Evolutionary conservation across 2,888 invertebrate species (phyloP).

Genomic region (Campoplex nolae): DNA sequence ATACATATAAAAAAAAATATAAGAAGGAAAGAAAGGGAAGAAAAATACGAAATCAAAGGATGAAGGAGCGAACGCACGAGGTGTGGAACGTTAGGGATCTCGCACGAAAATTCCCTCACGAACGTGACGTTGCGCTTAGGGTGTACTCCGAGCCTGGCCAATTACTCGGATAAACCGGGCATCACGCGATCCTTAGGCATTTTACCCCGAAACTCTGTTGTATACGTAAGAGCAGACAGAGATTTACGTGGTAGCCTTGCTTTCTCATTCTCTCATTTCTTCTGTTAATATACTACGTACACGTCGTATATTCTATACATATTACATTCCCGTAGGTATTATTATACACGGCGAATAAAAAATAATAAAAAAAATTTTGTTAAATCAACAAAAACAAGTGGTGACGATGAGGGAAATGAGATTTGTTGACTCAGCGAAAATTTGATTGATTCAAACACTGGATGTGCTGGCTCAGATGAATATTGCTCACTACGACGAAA

Average conservation of each 20-base stretch:
- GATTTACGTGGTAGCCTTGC: constrained; percentile 47
- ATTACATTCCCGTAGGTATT: background rate
- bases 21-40: background rate
- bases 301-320: background rate
- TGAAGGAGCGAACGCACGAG: constrained; percentile 26
- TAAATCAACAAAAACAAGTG: too few relatives aligned
- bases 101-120: constrained; percentile 65
- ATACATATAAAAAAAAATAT: constrained; percentile 16
- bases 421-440: too few relatives aligned
- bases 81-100: constrained; percentile 38
- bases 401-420: too few relatives aligned
- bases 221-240: constrained; percentile 36
- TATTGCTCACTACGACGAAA: too few relatives aligned
- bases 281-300: constrained; percentile 24
- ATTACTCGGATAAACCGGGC: constrained; percentile 63
- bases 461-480: too few relatives aligned
- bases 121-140: constrained; percentile 59
- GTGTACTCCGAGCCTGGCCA: constrained; percentile 54
- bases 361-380: too few relatives aligned
- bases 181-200: constrained; percentile 64
- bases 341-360: background rate
- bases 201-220: constrained; percentile 37
- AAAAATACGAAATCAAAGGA: constrained; percentile 30
- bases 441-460: too few relatives aligned
- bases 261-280: constrained; percentile 48